Conservation (phyloP, 2,797 vertebrate species). For the Myotis myotis region DNA sequence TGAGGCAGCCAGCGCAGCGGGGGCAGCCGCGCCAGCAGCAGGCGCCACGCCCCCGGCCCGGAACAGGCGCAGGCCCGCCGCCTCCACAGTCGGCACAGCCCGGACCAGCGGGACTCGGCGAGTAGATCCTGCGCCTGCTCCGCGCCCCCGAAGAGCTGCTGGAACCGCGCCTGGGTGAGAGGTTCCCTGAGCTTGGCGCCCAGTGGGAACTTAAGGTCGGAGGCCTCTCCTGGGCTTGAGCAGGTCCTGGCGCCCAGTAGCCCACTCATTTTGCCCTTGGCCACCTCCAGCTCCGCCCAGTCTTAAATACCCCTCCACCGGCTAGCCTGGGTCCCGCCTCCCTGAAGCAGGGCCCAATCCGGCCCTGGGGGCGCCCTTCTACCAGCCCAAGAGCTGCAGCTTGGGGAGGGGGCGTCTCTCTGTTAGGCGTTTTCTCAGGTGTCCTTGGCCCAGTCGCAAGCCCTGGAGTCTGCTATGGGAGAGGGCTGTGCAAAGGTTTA, state of each 20-base stretch:
- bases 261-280: conserved; percentile 66
- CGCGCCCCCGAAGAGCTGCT: conserved; percentile 64
- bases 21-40: conserved; percentile 87
- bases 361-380: conserved; percentile 14
- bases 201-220: conserved; percentile 4
- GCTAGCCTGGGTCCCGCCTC: conserved; percentile 55
- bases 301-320: conserved; percentile 65
- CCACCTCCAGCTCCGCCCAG: neutral
- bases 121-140: conserved; percentile 15
- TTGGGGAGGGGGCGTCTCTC: neutral
- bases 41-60: conserved; percentile 82
- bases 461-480: neutral
- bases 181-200: conserved; percentile 64
- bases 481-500: neutral
- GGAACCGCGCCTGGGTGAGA: conserved; percentile 72
- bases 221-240: conserved; percentile 3
- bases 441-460: neutral
- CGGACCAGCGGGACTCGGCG: neutral
- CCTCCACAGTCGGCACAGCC: conserved; percentile 77
- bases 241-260: neutral
- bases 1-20: conserved; percentile 90
- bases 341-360: conserved; percentile 55
- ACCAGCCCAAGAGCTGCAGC: neutral
- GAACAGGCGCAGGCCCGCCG: conserved; percentile 84
- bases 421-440: neutral